These are phyloP conservation scores for Cranoglanis bouderius DNA, from an alignment of 2,113 vertebrate species.

Conservation along the genomic window DNA sequence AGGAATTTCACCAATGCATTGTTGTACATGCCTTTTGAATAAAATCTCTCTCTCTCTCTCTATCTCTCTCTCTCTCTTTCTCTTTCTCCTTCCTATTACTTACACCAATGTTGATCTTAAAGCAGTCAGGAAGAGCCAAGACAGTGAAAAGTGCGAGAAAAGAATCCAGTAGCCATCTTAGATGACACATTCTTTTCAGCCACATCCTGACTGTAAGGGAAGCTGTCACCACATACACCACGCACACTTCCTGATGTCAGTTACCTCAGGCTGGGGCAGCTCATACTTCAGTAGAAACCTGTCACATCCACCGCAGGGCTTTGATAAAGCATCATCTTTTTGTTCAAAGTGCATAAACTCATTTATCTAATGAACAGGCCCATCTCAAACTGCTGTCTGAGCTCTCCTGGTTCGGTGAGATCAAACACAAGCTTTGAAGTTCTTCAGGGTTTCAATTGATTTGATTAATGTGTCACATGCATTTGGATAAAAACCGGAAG, in stretches of 20 bases:
- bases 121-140: constrained; percentile 13
- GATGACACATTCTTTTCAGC: constrained; percentile 21
- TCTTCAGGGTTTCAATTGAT: background rate
- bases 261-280: constrained; percentile 5
- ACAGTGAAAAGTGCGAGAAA: constrained; percentile 1
- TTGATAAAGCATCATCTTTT: constrained; percentile 30
- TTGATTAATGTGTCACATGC: constrained; percentile 12
- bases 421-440: constrained; percentile 28
- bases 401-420: background rate
- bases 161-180: background rate
- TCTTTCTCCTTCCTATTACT: background rate
- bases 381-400: constrained; percentile 7
- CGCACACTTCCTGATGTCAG: constrained; percentile 13
- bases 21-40: background rate
- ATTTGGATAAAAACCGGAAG: background rate
- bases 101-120: constrained; percentile 7
- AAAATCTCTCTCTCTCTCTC: background rate
- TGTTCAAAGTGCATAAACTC: constrained; percentile 31
- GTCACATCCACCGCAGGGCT: constrained; percentile 17
- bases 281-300: background rate
- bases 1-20: constrained; percentile 28
- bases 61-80: constrained; percentile 16
- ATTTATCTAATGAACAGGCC: constrained; percentile 43
- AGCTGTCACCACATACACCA: constrained; percentile 24
- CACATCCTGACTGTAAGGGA: constrained; percentile 28